These are phyloP conservation scores for Crenichthys baileyi DNA, from an alignment of 2,797 vertebrate genomes.

Conservation along the genomic window DNA sequence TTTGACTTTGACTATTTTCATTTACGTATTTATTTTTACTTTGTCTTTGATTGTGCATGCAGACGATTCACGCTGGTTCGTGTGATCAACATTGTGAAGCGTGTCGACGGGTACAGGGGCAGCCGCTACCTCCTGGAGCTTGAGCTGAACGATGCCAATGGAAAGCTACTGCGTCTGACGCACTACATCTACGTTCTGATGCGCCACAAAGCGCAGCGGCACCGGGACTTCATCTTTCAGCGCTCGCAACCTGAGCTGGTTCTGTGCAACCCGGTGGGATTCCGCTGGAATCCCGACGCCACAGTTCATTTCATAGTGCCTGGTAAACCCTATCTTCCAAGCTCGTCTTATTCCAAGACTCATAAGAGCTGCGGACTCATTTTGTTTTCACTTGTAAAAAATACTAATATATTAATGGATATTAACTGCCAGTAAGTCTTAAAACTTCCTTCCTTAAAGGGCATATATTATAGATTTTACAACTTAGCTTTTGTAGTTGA, in stretches of 20 bases:
- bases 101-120: slow-evolving; percentile 81
- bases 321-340: slow-evolving; percentile 71
- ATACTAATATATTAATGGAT: neutral
- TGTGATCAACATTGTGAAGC: slow-evolving; percentile 89
- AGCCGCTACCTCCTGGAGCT: slow-evolving; percentile 93
- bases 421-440: neutral
- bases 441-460: neutral
- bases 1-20: neutral
- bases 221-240: neutral
- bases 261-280: slow-evolving; percentile 89
- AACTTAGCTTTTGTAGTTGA: neutral
- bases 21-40: neutral
- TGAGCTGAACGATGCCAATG: slow-evolving; percentile 81
- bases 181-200: slow-evolving; percentile 84
- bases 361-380: neutral
- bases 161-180: slow-evolving; percentile 81
- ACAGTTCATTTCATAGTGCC: slow-evolving; percentile 92
- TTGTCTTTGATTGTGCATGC: slow-evolving; percentile 20
- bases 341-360: neutral
- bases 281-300: slow-evolving; percentile 87
- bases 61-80: slow-evolving; percentile 86
- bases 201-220: neutral
- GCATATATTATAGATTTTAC: neutral
- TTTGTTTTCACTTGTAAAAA: neutral
- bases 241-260: slow-evolving; percentile 26